Percentiles rank a stretch among this genome's conserved stretches.
phyloP scores from a whole-genome alignment of 2,113 vertebrate species.

The Salvelinus alpinus region DNA sequence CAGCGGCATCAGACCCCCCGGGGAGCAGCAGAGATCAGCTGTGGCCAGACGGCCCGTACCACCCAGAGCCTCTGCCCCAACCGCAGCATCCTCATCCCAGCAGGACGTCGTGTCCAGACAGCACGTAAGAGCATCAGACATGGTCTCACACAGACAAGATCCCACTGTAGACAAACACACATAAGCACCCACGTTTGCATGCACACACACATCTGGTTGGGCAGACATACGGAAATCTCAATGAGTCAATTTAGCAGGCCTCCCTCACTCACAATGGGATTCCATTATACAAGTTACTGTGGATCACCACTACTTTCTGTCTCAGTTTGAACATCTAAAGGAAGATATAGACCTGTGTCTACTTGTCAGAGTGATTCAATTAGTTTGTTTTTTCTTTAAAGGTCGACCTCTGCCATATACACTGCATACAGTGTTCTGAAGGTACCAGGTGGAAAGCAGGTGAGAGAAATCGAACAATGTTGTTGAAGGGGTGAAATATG shows the following conservation, averaged over 20 bases:
- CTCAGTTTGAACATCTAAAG: not conserved
- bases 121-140: conserved; percentile 45
- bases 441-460: conserved; percentile 20
- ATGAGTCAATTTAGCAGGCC: conserved; percentile 19
- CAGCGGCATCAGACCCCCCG: not conserved
- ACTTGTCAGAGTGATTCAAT: not conserved
- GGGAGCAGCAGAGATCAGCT: conserved; percentile 46
- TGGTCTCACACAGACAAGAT: conserved; percentile 14
- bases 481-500: not conserved
- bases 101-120: conserved; percentile 30
- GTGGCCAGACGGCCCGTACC: not conserved
- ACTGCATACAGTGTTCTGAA: conserved; percentile 42
- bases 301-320: not conserved
- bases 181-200: not conserved
- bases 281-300: not conserved
- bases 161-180: not conserved
- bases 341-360: not conserved
- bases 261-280: conserved; percentile 12
- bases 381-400: conserved; percentile 27
- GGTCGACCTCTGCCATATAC: conserved; percentile 21
- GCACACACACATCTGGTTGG: not conserved
- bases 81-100: not conserved
- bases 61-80: not conserved
- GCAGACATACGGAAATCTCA: not conserved
- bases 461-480: conserved; percentile 25